These are phyloP conservation scores for Bombus impatiens DNA, from an alignment of 1,140 invertebrate genomes.

Conservation along the genomic window DNA sequence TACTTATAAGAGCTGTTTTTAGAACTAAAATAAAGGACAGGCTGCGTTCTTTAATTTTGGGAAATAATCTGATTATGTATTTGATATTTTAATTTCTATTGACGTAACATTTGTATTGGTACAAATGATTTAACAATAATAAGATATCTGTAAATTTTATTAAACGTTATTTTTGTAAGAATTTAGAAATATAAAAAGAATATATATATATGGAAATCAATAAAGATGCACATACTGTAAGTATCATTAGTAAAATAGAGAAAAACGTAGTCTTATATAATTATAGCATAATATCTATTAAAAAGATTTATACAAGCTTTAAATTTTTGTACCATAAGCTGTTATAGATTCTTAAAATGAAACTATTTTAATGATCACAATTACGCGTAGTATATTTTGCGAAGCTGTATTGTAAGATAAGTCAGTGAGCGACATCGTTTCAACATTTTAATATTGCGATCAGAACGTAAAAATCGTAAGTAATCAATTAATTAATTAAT, in stretches of 20 bases:
- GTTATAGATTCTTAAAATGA: slow-evolving; percentile 34
- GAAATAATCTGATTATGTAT: not conserved
- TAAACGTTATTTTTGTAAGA: not conserved
- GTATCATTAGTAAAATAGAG: slow-evolving; percentile 48
- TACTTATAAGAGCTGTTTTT: too few species aligned
- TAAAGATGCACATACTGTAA: slow-evolving; percentile 22
- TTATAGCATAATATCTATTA: slow-evolving; percentile 25
- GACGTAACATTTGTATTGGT: not conserved
- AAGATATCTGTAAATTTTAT: not conserved
- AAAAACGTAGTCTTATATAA: slow-evolving; percentile 33
- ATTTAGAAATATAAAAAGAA: not conserved
- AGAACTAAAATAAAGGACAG: slow-evolving; percentile 21
- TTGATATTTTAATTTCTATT: not conserved
- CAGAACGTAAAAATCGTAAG: slow-evolving; percentile 65
- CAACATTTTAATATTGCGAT: slow-evolving; percentile 69
- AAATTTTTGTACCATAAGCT: slow-evolving; percentile 40
- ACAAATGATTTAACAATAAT: not conserved
- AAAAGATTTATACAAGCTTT: slow-evolving; percentile 44
- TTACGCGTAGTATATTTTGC: slow-evolving; percentile 46
- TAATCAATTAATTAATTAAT: slow-evolving; percentile 76
- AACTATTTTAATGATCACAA: slow-evolving; percentile 42
- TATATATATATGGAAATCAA: slow-evolving; percentile 4
- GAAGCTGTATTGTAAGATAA: slow-evolving; percentile 63
- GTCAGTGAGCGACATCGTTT: slow-evolving; percentile 68
- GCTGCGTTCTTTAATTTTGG: slow-evolving; percentile 24